phyloP scores from a whole-genome alignment of 2,113 vertebrate species.

The Cygnus buccinator region DNA sequence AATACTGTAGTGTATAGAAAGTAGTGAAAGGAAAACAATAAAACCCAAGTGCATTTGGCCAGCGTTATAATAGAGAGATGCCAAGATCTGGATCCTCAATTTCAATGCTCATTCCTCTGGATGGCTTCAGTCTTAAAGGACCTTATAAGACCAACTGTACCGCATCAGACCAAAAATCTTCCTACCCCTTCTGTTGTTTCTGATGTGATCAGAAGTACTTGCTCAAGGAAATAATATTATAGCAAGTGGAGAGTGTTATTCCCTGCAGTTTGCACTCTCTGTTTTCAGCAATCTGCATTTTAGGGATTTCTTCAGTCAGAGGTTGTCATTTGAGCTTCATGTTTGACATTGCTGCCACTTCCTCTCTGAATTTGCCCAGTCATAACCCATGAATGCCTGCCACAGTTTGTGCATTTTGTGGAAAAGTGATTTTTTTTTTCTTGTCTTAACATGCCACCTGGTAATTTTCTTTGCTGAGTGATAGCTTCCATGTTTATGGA shows the following conservation, averaged over 20 bases:
- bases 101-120: not conserved
- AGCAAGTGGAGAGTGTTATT: not conserved
- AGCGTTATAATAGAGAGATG: not conserved
- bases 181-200: not conserved
- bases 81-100: not conserved
- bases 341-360: not conserved
- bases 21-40: not conserved
- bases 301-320: not conserved
- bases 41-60: not conserved
- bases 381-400: not conserved
- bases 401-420: not conserved
- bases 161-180: not conserved
- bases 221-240: not conserved
- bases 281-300: not conserved
- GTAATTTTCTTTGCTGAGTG: not conserved
- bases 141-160: not conserved
- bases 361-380: not conserved
- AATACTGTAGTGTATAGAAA: not conserved
- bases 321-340: not conserved
- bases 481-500: not conserved
- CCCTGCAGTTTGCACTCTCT: not conserved
- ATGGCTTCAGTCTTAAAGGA: not conserved
- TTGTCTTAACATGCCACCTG: not conserved
- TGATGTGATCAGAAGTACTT: not conserved
- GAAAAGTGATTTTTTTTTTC: not conserved